A percentile compares a stretch with the other conserved stretches of the same genome.
Evolutionary conservation across 2,113 vertebrate species (phyloP).

Genomic region (Oryzias javanicus): DNA sequence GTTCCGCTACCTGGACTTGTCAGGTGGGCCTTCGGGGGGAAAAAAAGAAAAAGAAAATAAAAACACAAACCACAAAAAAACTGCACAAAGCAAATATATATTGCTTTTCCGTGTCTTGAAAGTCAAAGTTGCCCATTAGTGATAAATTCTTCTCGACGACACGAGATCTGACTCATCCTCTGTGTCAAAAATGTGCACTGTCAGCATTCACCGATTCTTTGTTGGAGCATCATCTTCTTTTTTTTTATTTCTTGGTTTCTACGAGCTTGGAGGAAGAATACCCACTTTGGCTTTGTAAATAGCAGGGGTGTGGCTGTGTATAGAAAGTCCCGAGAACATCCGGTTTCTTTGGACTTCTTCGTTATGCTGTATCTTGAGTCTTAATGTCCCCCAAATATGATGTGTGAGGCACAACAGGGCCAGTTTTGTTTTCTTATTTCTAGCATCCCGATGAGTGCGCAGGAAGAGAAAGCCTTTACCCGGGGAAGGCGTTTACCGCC

Average conservation of each 20-base stretch:
- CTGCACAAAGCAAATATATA: constrained; percentile 40
- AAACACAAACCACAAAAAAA: constrained; percentile 13
- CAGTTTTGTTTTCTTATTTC: constrained; percentile 48
- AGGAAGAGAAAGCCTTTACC: constrained; percentile 49
- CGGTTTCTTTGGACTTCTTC: constrained; percentile 67
- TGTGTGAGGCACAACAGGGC: constrained; percentile 53
- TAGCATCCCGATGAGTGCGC: constrained; percentile 31
- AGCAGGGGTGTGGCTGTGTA: constrained; percentile 62
- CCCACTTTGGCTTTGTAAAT: constrained; percentile 70
- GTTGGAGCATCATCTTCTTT: constrained; percentile 36
- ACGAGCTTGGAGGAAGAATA: constrained; percentile 37
- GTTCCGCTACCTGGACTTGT: constrained; percentile 39
- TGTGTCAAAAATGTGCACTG: constrained; percentile 44
- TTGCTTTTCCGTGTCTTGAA: constrained; percentile 42
- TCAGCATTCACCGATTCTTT: constrained; percentile 49
- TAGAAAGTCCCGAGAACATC: constrained; percentile 55
- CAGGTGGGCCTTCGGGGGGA: constrained; percentile 41
- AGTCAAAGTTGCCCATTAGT: constrained; percentile 48
- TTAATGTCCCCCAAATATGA: constrained; percentile 49
- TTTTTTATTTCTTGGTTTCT: constrained; percentile 46
- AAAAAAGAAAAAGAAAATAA: constrained; percentile 21
- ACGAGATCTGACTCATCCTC: constrained; percentile 55
- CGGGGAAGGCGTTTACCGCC: constrained; percentile 46
- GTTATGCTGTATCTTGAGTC: constrained; percentile 63
- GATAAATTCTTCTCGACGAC: constrained; percentile 34